Evolutionary conservation across 2,888 invertebrate species (phyloP).

Genomic region (Meliscaeva auricollis): DNA sequence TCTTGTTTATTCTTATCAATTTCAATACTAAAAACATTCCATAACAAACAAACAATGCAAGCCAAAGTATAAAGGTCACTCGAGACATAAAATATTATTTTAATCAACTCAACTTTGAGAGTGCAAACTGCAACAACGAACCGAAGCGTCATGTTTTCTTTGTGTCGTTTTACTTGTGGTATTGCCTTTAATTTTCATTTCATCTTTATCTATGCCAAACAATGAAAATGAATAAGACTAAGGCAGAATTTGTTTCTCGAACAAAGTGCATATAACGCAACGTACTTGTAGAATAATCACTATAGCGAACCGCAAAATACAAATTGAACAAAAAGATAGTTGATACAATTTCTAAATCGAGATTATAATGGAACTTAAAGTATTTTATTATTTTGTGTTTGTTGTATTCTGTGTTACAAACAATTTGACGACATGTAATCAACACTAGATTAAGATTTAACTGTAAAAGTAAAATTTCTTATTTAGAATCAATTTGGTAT

Average conservation of each 20-base stretch:
- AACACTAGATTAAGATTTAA: too few relatives aligned
- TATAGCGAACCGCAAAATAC: background rate
- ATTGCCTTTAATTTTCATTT: background rate
- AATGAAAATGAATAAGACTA: slow-evolving; percentile 17
- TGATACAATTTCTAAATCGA: background rate
- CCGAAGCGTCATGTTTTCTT: slow-evolving; percentile 33
- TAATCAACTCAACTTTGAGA: slow-evolving; percentile 5
- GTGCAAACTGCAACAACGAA: slow-evolving; percentile 26
- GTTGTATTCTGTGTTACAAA: background rate
- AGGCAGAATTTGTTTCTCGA: slow-evolving; percentile 35
- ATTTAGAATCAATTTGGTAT: too few relatives aligned
- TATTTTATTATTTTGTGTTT: background rate
- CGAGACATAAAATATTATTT: slow-evolving; percentile 13
- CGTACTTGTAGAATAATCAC: too few relatives aligned
- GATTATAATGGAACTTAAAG: background rate
- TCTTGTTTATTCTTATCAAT: slow-evolving; percentile 23
- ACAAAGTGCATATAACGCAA: slow-evolving; percentile 40
- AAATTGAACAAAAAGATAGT: background rate
- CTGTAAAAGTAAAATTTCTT: too few relatives aligned
- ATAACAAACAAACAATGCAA: slow-evolving; percentile 17
- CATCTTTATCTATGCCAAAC: slow-evolving; percentile 5
- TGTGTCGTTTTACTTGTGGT: slow-evolving; percentile 15
- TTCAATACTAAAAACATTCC: background rate
- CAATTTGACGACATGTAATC: too few relatives aligned
- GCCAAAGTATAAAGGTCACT: slow-evolving; percentile 46